A percentile compares a stretch with the other conserved stretches of the same genome.
Conservation (phyloP, 2,797 vertebrate genomes). For the Pseudochaenichthys georgianus region DNA sequence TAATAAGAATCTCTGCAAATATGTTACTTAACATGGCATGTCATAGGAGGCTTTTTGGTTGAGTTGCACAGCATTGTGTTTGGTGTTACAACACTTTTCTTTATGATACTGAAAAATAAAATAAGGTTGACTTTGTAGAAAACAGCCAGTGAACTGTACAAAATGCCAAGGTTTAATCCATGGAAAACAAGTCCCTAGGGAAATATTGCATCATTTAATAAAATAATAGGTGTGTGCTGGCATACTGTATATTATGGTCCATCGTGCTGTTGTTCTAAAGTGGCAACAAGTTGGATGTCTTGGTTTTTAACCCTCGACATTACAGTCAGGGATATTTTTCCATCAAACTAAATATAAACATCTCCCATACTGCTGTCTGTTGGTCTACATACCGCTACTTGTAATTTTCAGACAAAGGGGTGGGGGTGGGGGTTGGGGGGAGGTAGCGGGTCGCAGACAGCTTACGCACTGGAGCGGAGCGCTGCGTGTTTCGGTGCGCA, state of each 20-base stretch:
- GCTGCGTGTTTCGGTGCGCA: slow-evolving; percentile 59
- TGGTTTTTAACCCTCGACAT: slow-evolving; percentile 13
- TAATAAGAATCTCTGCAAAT: neutral
- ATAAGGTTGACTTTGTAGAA: neutral
- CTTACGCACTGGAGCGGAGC: slow-evolving; percentile 64
- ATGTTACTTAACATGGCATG: neutral
- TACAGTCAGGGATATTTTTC: slow-evolving; percentile 23
- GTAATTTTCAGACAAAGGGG: slow-evolving; percentile 49
- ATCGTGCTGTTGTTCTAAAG: neutral
- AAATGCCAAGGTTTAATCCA: neutral
- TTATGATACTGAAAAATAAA: neutral
- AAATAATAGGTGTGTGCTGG: neutral
- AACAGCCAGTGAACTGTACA: neutral
- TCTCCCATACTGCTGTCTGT: slow-evolving; percentile 43
- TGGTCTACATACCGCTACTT: slow-evolving; percentile 44
- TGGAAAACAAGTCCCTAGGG: neutral
- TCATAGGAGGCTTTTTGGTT: neutral
- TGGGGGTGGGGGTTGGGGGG: neutral
- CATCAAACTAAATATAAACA: slow-evolving; percentile 47
- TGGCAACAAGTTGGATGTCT: slow-evolving; percentile 16
- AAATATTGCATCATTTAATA: neutral
- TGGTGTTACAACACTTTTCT: neutral
- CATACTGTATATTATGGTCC: neutral
- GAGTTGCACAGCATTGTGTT: neutral
- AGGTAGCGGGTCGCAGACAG: slow-evolving; percentile 54